Evolutionary conservation across 2,888 invertebrate genomes (phyloP).

Genomic region (Leptarthrus brevirostris): DNA sequence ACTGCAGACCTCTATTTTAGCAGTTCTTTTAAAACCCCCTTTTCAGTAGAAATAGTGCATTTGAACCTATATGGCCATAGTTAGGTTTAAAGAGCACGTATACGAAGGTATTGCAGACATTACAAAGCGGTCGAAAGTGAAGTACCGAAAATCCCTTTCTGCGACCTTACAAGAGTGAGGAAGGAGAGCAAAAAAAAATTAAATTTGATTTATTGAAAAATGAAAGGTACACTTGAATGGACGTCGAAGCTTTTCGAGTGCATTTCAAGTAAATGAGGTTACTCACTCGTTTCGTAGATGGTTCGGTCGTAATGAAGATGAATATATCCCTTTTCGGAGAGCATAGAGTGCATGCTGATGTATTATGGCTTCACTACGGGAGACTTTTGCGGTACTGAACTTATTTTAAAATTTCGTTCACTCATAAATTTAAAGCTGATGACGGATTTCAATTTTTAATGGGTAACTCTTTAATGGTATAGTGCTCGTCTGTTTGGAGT

Average conservation of each 20-base stretch:
- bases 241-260: constrained; percentile 33
- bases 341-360: too few relatives aligned
- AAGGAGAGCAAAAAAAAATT: too few relatives aligned
- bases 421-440: too few relatives aligned
- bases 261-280: constrained; percentile 39
- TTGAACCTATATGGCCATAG: constrained; percentile 26
- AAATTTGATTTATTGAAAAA: constrained; percentile 36
- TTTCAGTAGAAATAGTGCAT: constrained; percentile 12
- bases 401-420: too few relatives aligned
- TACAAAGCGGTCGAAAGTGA: constrained; percentile 4
- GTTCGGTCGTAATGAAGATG: constrained; percentile 31
- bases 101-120: constrained; percentile 22
- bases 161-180: constrained; percentile 1
- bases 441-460: too few relatives aligned
- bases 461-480: too few relatives aligned
- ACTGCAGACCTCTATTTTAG: constrained; percentile 27
- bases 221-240: constrained; percentile 35
- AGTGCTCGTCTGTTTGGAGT: too few relatives aligned
- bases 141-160: constrained; percentile 17
- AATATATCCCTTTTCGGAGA: not conserved
- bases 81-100: constrained; percentile 17
- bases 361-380: too few relatives aligned
- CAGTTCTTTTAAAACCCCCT: constrained; percentile 5
- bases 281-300: constrained; percentile 11
- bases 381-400: too few relatives aligned